Evolutionary conservation across 2,888 invertebrate species (phyloP), one percentile per base, ranked within the genome.

Genomic region (Acleris cristana): DNA sequence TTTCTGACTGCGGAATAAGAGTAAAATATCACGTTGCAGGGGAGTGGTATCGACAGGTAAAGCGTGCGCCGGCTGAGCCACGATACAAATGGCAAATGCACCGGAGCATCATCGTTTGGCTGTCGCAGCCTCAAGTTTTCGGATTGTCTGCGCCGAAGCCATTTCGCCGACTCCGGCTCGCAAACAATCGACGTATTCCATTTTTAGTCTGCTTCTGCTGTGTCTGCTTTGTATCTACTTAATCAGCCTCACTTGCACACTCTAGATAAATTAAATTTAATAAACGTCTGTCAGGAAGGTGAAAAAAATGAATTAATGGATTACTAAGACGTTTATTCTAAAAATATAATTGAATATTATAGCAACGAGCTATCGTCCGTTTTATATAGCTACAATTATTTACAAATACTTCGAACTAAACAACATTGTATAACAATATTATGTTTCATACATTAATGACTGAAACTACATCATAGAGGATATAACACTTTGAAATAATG

Each of bases 371-470:
- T 74, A 66, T 70, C 66, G 72, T 74, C 74, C 71, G 66, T 72
- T 76, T 78, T 67, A 71, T 70, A 71, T 71, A 74, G 70, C 69
- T 71, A 76, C 72, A 58, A 72, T 80, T 83, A 84, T 83, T 83
- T 82, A 82, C 81, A 77, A 75, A 73, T 69, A 72, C 70, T 72
- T 70, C 72, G 70, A 70, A 86, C 81, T 85, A 84, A 83, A 86
- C 87, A 86, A 84, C 81, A 81, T 76, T 80, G 74, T 76, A 69
- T 72, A 74, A 75, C 62, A 74, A 69, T 26, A 26, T 74, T 74
- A 40, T 49, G 62, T 66, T 71, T 68, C 70, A 79, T 78, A 79
- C 77, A 82, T 81, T 86, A 85, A 86, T 90, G 89, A 90, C 90
- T 90, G 82, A 80, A 81, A 79, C 80, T 78, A 77, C 71, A 74